Percentiles rank a stretch among this genome's conserved stretches.
Conservation (phyloP, 2,888 invertebrate genomes). For the Pseudococcus longispinus region DNA sequence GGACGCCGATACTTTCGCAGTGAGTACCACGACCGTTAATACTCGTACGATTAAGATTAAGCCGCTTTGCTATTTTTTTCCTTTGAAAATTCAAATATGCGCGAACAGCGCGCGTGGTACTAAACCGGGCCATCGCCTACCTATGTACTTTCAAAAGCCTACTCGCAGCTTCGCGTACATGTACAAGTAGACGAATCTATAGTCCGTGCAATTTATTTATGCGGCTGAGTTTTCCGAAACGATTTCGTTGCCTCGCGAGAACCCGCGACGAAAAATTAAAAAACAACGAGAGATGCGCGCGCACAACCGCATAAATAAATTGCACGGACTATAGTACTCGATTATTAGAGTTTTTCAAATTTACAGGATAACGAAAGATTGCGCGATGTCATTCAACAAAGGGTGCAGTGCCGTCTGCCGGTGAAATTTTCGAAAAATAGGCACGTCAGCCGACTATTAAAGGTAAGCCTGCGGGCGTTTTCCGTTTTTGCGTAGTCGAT, state of each 20-base stretch:
- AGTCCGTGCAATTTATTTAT: no score
- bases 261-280: no score
- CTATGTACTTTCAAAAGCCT: no score
- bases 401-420: slow-evolving; percentile 55
- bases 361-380: slow-evolving; percentile 56
- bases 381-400: slow-evolving; percentile 57
- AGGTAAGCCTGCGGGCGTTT: slow-evolving; percentile 53
- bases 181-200: no score
- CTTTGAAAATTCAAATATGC: background rate
- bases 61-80: background rate
- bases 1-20: background rate
- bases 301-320: no score
- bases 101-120: no score
- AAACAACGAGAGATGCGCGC: no score
- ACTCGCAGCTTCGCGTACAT: no score
- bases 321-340: no score
- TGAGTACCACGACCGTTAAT: background rate
- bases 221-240: no score
- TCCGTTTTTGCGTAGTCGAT: background rate
- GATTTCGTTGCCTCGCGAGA: no score
- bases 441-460: slow-evolving; percentile 58
- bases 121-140: no score
- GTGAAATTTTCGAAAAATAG: slow-evolving; percentile 57
- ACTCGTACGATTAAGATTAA: background rate
- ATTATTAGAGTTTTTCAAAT: slow-evolving; percentile 58